phyloP scores from a whole-genome alignment of 2,113 vertebrate species.

The Dermatemys mawii region DNA sequence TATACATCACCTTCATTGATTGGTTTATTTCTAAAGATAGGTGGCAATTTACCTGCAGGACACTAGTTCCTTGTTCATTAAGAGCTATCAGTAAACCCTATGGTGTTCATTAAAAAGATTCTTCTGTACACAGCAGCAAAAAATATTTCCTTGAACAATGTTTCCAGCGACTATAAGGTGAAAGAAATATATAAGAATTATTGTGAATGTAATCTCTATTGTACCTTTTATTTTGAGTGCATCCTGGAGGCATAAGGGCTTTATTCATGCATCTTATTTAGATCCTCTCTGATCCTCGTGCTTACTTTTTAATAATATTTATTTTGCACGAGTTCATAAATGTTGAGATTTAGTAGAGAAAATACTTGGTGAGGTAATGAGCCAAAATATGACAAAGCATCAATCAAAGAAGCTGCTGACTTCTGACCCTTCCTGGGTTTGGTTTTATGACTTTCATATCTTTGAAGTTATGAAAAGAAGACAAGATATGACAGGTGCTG shows the following conservation, averaged over 20 bases:
- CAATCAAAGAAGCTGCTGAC: conserved; percentile 71
- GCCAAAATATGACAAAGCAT: conserved; percentile 77
- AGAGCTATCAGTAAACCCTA: conserved; percentile 73
- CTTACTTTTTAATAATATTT: conserved; percentile 64
- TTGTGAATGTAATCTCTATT: conserved; percentile 27
- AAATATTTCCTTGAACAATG: conserved; percentile 54
- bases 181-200: conserved; percentile 67
- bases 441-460: conserved; percentile 88
- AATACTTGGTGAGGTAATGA: conserved; percentile 59
- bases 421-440: conserved; percentile 78
- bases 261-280: conserved; percentile 31
- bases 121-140: conserved; percentile 58
- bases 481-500: conserved; percentile 86
- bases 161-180: conserved; percentile 65
- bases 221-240: conserved; percentile 41
- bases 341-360: conserved; percentile 53
- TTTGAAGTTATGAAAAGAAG: conserved; percentile 86
- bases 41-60: conserved; percentile 71
- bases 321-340: conserved; percentile 43
- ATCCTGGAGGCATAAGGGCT: conserved; percentile 20
- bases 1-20: conserved; percentile 52
- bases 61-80: conserved; percentile 70
- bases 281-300: neutral
- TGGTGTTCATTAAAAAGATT: conserved; percentile 77
- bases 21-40: conserved; percentile 71